Conservation (phyloP, 2,113 vertebrate species). For the Acanthochromis polyacanthus region DNA sequence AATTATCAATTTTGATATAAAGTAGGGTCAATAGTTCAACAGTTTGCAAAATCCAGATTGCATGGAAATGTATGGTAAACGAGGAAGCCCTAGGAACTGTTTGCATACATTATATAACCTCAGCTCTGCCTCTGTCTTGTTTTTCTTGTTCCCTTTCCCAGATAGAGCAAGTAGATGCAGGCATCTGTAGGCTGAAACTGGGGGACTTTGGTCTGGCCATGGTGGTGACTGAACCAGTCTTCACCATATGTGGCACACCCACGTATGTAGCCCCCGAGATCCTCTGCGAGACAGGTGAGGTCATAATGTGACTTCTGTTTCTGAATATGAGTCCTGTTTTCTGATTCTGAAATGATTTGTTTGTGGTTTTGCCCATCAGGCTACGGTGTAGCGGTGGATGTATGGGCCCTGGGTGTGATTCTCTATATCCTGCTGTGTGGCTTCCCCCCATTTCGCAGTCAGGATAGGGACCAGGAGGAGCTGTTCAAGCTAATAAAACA, state of each 20-base stretch:
- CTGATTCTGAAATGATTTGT: not conserved
- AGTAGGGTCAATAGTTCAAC: too few relatives aligned
- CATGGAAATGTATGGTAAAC: not conserved
- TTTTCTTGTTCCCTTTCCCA: conserved; percentile 58
- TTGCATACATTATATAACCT: not conserved
- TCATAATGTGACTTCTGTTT: not conserved
- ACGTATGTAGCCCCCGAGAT: conserved; percentile 98
- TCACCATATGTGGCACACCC: conserved; percentile 98
- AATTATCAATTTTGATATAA: too few relatives aligned
- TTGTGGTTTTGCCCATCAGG: conserved; percentile 81
- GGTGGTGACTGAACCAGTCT: conserved; percentile 93
- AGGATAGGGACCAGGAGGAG: conserved; percentile 93
- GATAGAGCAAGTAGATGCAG: conserved; percentile 90
- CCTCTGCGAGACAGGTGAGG: conserved; percentile 93
- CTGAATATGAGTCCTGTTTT: not conserved
- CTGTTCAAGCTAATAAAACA: conserved; percentile 94
- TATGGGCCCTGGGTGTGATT: conserved; percentile 98
- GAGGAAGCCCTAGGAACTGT: not conserved
- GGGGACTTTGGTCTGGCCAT: conserved; percentile 98
- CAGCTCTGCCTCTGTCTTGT: not conserved
- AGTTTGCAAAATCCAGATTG: too few relatives aligned
- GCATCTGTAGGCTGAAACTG: conserved; percentile 91
- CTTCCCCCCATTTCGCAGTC: conserved; percentile 96
- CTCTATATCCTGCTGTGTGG: conserved; percentile 95
- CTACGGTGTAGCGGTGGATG: conserved; percentile 94